A percentile compares a stretch with the other conserved stretches of the same genome.
phyloP scores from a whole-genome alignment of 2,797 vertebrate genomes.

The Catostomus latipinnis region DNA sequence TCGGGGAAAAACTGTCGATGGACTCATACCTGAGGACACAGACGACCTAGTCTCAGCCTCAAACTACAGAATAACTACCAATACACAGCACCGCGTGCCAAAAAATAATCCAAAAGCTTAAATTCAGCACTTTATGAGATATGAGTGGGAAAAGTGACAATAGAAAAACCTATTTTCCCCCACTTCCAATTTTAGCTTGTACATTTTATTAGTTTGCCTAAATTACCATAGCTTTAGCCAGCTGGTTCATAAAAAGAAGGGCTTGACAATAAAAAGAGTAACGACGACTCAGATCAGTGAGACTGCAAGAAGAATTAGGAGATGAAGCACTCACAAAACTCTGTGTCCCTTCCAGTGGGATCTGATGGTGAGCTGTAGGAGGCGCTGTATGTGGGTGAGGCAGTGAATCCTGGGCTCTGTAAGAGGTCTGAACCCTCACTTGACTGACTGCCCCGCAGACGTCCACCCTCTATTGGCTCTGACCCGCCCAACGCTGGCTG shows the following conservation, averaged over 20 bases:
- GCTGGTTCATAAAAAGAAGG: neutral
- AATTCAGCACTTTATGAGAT: too few relatives aligned
- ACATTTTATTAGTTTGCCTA: neutral
- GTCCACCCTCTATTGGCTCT: conserved; percentile 82
- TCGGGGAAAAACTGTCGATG: conserved; percentile 74
- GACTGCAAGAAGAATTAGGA: neutral
- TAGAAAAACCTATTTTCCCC: neutral
- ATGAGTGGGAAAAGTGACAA: neutral
- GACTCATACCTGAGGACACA: conserved; percentile 68
- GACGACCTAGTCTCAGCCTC: neutral
- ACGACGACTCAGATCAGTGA: neutral
- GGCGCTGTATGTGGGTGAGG: conserved; percentile 75
- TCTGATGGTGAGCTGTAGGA: conserved; percentile 73
- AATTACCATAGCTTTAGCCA: neutral
- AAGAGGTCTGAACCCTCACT: conserved; percentile 84
- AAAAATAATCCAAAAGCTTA: neutral
- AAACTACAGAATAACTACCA: neutral
- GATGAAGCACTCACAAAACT: conserved; percentile 76
- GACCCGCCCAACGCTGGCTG: conserved; percentile 80
- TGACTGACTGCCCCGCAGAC: conserved; percentile 83
- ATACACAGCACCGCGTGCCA: neutral
- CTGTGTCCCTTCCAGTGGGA: conserved; percentile 80
- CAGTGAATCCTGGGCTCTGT: conserved; percentile 74
- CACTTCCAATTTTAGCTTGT: neutral
- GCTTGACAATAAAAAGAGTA: neutral